phyloP scores from a whole-genome alignment of 2,888 invertebrate species.

The Deroplatys truncata region DNA sequence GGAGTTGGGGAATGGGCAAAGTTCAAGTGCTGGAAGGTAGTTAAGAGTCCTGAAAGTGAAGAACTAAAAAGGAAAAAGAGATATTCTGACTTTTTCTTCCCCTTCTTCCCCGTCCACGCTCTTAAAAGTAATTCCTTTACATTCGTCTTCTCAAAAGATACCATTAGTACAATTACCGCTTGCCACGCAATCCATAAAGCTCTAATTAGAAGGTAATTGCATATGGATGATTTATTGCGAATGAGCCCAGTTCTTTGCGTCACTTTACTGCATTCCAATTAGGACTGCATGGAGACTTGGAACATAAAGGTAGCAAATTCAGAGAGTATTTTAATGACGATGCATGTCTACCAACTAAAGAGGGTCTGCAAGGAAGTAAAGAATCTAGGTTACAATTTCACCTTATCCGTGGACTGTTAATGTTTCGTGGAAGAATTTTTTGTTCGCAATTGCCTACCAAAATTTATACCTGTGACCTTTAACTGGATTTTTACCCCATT shows the following conservation, averaged over 20 bases:
- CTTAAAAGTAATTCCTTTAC: background rate
- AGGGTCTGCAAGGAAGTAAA: too few species aligned
- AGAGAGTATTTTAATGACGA: background rate
- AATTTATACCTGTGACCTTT: too few species aligned
- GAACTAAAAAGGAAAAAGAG: background rate
- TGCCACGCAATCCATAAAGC: background rate
- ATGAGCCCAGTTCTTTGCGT: background rate
- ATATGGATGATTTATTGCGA: background rate
- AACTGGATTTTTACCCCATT: too few species aligned
- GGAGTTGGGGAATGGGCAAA: background rate
- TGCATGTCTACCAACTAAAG: too few species aligned
- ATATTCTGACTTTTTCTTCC: background rate
- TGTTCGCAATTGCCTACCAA: too few species aligned
- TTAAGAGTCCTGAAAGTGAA: background rate
- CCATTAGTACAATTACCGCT: background rate
- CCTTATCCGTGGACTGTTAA: too few species aligned
- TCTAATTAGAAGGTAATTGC: background rate
- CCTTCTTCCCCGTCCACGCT: background rate
- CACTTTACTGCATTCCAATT: background rate
- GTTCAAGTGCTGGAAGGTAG: background rate
- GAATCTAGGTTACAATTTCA: too few species aligned
- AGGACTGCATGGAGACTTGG: background rate
- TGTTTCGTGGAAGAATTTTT: too few species aligned
- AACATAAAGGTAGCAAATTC: background rate
- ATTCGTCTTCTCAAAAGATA: background rate